Percentiles rank a stretch among this genome's conserved stretches.
These are phyloP conservation scores for Caenorhabditis drosophilae DNA, from an alignment of 2,888 invertebrate genomes.

Conservation along the genomic window DNA sequence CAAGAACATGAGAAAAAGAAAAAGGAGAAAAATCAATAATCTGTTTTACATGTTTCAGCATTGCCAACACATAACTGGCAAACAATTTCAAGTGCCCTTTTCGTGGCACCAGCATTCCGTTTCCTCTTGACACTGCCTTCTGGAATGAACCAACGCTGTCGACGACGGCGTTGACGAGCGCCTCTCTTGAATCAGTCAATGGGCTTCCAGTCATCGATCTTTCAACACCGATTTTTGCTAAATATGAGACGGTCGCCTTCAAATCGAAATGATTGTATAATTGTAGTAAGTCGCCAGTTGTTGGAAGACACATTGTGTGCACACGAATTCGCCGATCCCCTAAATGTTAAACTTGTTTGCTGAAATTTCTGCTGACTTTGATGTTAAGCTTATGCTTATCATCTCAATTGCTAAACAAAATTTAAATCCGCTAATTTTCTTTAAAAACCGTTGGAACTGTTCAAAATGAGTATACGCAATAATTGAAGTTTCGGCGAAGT, in stretches of 20 bases:
- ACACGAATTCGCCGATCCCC: slow-evolving; percentile 95
- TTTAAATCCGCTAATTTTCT: too few relatives aligned
- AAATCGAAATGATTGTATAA: slow-evolving; percentile 88
- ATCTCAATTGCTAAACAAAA: too few relatives aligned
- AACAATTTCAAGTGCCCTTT: slow-evolving; percentile 80
- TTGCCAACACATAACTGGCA: slow-evolving; percentile 85
- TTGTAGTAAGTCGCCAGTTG: slow-evolving; percentile 83
- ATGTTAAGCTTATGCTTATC: too few relatives aligned
- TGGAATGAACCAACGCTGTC: slow-evolving; percentile 78
- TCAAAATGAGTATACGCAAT: too few relatives aligned
- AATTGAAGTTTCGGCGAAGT: too few relatives aligned
- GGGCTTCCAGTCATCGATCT: slow-evolving; percentile 79
- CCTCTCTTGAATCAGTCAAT: slow-evolving; percentile 90
- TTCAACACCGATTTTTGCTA: slow-evolving; percentile 98
- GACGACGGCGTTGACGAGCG: slow-evolving; percentile 90
- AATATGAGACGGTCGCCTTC: slow-evolving; percentile 81
- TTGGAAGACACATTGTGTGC: slow-evolving; percentile 92
- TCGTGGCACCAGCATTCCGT: slow-evolving; percentile 78
- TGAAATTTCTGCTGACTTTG: neutral
- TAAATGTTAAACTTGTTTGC: slow-evolving; percentile 65
- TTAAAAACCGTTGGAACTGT: too few relatives aligned
- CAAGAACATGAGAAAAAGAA: neutral
- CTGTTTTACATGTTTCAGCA: slow-evolving; percentile 79
- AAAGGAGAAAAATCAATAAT: too few relatives aligned
- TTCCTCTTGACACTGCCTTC: slow-evolving; percentile 67